Evolutionary conservation across 2,888 invertebrate species (phyloP), one percentile per base, ranked within the genome.

Genomic region (Lordiphosa fenestrarum): DNA sequence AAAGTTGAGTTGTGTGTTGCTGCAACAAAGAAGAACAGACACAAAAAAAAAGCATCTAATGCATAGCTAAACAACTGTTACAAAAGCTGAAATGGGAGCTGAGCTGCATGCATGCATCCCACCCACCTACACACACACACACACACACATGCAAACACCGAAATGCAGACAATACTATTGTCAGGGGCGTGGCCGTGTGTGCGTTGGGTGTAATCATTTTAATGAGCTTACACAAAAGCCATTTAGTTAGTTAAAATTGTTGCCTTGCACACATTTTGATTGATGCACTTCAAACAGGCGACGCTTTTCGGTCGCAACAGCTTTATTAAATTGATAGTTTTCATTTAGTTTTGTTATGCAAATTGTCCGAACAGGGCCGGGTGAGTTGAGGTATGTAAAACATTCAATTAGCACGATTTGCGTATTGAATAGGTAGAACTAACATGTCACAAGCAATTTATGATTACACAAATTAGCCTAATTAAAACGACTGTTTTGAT

Each of bases 171-270:
- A 56, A 63, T 71, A 78, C 62, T 63, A 56, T 74, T 68, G 63
- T 84, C 75, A 71, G 39, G 71, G 56, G 52, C 41, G 46, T 58
- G 10, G 42, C 21, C 35, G 48, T 37, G 58, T 35, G 58, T 54
- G 57, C 67, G 60, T 59, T 42, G 71, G 60, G 55, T 58, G 61
- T 63, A 82, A 78, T 76, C 72, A 66, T 63, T 85, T 83, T 85
- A 77, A 77, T 85, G 84, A 77, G 84, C 72, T 71, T 61, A 62
- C 80, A 71, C 76, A 78, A 74, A 74, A 78, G 71, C 68, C 71
- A 75, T 50, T 46, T 60, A 55, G 62, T 51, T 56, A 15, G 51
- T 65, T 53, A 25, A 60, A 72, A 53, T 63, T 56, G 57, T 60
- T 59, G 62, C 33, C 10, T 42, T 49, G 30, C 58, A 53, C 57